Evolutionary conservation across 2,888 invertebrate genomes (phyloP), one percentile per base, ranked within the genome.

Genomic region (Formica aserva): DNA sequence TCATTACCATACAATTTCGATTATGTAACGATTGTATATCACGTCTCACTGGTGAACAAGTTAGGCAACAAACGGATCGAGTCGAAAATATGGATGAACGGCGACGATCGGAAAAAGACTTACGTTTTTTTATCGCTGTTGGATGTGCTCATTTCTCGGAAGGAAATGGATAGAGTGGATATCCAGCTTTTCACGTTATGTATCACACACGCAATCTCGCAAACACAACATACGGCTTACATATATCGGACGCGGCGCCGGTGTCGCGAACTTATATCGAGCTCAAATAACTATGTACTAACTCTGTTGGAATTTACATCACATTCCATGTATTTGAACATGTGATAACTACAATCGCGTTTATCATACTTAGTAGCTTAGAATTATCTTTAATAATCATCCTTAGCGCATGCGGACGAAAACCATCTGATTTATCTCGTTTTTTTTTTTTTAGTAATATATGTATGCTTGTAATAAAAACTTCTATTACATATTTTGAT

Each of bases 21-120:
- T 35, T 76, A 76, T 18, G 5, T 76, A 76, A 76, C 32, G 22
- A 45, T 75, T 29, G 63, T 48, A n/a, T 32, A 65, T 65, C 65
- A 48, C 48, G 48, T n/a, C 18, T 18, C 48, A 32, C 35, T 48
- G 26, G n/a, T 18, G 13, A n/a, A 75, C 45, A 29, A 29, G 29
- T 13, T 6, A 1, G 45, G 9, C 18, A 18, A 35, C 18, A 63
- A n/a, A 48, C 18, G 3, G 26, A 65, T 76, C 22, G 18, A 18
- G 13, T 32, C 26, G 38, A 72, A 22, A 63, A 62, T 48, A 35
- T 13, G 18, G 0, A 69, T 15, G 15, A 29, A 71, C 4, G 29
- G 15, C 22, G 38, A 45, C 18, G 15, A n/a, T 22, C 26, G 2
- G 35, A 52, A 52, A 52, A 57, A 13, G 6, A 15, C 77, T 77